Base-by-base conservation (phyloP, 30 jellyfish, hydroid and myxozoan genomes). In the Aurelia coerulea region DNA sequence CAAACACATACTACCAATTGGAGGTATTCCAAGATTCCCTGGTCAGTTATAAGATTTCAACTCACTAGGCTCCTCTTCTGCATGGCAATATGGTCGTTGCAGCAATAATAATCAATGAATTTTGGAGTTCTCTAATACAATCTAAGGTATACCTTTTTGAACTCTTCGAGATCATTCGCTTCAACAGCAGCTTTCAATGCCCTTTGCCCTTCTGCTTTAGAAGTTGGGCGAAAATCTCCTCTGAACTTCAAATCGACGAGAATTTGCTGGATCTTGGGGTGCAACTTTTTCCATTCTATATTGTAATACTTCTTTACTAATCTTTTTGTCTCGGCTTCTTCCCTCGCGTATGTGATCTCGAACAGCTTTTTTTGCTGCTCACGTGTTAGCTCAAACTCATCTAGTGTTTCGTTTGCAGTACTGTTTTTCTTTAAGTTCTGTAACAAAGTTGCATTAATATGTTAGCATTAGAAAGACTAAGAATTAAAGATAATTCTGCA, bases 261-360 rank as follows among this genome's bases (percentile, higher is more conserved):
- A 33, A 89, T 37, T 53, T 89, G 81, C 59, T 89, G 90, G 14
- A 89, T 89, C 89, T 89, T 81, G 11, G 88, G 78, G 62, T 74
- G 49, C 2, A 81, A 12, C 14, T 78, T 62, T 6, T 67, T 73
- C 97, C 97, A 89, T 19, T 50, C 52, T 1, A 76, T 88, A 14
- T 81, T 80, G 88, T 59, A 68, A 52, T 80, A 89, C 78, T 81
- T 89, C 41, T 31, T 73, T 19, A 82, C 67, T 51, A 89, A 37
- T 33, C 97, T 86, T 11, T 78, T 81, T 32, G 93, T 90, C 62
- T 53, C 93, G 8, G 85, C 84, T 65, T 89, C 97, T 64, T 89
- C 84, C 63, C 83, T 65, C 42, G 71, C 78, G 67, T 89, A 89
- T 77, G 79, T 80, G 23, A 80, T 74, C 65, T 80, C 54, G 65